Conservation (phyloP, 2,797 vertebrate genomes). For the Nothura maculosa region DNA sequence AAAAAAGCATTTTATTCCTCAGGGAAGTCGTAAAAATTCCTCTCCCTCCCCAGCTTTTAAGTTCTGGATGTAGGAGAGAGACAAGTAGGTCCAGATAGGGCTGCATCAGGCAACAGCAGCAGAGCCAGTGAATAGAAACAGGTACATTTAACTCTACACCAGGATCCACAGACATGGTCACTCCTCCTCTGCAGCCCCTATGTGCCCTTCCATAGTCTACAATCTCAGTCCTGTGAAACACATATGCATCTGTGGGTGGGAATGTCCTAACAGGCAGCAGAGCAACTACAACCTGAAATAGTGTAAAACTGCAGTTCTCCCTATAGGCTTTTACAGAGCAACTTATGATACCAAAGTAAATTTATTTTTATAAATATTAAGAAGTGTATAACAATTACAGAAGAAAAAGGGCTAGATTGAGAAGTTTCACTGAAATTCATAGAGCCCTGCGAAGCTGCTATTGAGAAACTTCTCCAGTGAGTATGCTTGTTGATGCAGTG, state of each 20-base stretch:
- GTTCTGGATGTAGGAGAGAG: accelerated
- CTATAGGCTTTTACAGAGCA: not conserved
- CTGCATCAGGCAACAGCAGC: not conserved
- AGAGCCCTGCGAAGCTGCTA: not conserved
- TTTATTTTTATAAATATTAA: not conserved
- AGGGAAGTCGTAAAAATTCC: not conserved
- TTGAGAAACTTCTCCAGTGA: not conserved
- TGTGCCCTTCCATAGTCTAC: not conserved
- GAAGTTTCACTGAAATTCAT: not conserved
- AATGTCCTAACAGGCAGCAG: not conserved
- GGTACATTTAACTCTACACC: not conserved
- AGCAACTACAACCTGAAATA: not conserved
- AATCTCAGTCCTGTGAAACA: not conserved
- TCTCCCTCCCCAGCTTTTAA: not conserved
- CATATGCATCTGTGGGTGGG: accelerated
- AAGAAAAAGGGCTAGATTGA: not conserved
- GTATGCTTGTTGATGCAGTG: not conserved
- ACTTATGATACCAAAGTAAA: not conserved
- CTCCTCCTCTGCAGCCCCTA: not conserved
- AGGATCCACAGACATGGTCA: accelerated
- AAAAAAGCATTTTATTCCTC: not conserved
- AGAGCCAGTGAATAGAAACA: accelerated
- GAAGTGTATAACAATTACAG: not conserved
- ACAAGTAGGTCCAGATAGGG: not conserved
- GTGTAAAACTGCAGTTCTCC: not conserved